Conservation (phyloP, 2,113 vertebrate species). For the Lepus timidus region DNA sequence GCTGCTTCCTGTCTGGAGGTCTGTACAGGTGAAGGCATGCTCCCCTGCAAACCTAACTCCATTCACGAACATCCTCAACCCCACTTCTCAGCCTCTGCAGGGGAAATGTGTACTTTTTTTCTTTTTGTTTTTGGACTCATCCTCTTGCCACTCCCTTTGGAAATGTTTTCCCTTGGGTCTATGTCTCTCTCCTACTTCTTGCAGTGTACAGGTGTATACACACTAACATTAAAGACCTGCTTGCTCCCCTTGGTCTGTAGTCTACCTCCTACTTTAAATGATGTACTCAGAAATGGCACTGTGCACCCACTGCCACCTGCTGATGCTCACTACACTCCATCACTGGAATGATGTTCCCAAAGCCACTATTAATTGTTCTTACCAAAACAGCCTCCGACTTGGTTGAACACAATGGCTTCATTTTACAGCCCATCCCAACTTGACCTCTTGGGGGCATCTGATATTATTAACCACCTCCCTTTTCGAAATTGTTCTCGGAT, state of each 20-base stretch:
- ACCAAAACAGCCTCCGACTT: background rate
- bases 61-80: background rate
- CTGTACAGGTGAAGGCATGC: background rate
- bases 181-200: background rate
- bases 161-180: background rate
- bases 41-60: background rate
- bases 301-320: background rate
- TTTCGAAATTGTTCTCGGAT: background rate
- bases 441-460: background rate
- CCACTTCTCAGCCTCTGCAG: background rate
- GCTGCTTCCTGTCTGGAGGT: background rate
- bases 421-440: background rate
- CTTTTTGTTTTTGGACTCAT: background rate
- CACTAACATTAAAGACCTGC: background rate
- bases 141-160: background rate
- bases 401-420: background rate
- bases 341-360: background rate
- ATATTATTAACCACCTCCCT: background rate
- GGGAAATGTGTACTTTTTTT: background rate
- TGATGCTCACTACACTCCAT: background rate
- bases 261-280: background rate
- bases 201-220: too few species aligned
- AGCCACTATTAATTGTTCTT: background rate
- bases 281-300: background rate
- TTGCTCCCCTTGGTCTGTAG: background rate